Percentiles rank a stretch among this genome's conserved stretches.
phyloP scores from a whole-genome alignment of 2,113 vertebrate genomes.

The Zapornia atra region DNA sequence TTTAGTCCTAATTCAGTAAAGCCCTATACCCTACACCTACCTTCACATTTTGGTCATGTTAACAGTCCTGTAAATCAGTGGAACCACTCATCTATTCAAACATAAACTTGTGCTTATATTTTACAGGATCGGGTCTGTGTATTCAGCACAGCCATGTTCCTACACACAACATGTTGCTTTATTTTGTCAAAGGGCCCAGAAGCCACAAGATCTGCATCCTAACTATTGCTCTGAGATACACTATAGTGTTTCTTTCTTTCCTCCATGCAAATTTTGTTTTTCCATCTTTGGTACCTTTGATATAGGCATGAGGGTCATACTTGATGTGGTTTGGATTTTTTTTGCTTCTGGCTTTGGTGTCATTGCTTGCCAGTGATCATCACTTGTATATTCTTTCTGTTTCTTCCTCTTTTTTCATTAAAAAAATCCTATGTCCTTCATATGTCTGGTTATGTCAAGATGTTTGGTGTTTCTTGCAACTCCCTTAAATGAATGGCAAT shows the following conservation, averaged over 20 bases:
- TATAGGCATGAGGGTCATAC: background rate
- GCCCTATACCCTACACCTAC: background rate
- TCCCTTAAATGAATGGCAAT: background rate
- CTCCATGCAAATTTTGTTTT: background rate
- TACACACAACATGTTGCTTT: background rate
- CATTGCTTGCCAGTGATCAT: background rate
- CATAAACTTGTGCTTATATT: background rate
- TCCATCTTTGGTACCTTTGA: background rate
- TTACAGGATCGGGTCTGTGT: background rate
- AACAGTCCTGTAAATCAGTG: background rate
- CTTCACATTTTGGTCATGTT: background rate
- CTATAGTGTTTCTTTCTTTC: background rate
- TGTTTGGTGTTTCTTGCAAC: background rate
- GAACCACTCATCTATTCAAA: background rate
- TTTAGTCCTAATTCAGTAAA: background rate
- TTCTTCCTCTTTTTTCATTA: background rate
- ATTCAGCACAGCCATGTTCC: background rate
- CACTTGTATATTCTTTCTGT: background rate
- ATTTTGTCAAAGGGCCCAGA: background rate
- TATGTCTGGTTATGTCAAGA: background rate
- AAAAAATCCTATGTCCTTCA: background rate
- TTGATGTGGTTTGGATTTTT: background rate
- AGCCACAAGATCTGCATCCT: background rate
- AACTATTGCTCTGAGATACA: background rate
- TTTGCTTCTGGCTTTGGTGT: background rate